Conservation (phyloP, 2,113 vertebrate species). For the Vulpes lagopus region DNA sequence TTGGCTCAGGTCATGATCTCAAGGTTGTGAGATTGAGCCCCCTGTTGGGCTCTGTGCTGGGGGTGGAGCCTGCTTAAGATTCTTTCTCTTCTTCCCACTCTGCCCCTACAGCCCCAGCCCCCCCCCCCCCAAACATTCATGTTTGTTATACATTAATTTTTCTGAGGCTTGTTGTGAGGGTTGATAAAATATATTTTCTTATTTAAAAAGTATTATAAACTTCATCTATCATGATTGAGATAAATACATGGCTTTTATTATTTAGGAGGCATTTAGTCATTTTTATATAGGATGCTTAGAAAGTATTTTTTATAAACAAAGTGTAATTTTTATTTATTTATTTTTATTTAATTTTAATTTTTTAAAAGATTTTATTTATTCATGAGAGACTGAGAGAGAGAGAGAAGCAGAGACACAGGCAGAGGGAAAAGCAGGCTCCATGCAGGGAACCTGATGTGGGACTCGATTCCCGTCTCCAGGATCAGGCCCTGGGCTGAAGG, state of each 20-base stretch:
- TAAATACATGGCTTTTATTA: constrained; percentile 1
- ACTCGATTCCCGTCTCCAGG: no score
- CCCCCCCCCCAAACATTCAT: background rate
- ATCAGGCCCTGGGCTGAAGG: no score
- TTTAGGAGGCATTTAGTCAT: constrained; percentile 9
- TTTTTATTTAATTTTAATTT: no score
- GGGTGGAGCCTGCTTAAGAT: background rate
- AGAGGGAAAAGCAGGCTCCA: no score
- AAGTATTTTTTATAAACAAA: constrained; percentile 2
- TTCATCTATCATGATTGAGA: background rate
- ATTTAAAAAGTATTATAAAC: background rate
- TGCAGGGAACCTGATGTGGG: no score
- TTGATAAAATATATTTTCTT: background rate
- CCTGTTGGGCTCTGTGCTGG: background rate
- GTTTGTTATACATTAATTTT: background rate
- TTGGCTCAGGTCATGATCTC: background rate
- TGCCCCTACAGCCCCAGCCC: background rate
- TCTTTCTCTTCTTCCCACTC: background rate
- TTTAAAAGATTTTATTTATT: no score
- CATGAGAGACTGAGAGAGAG: no score
- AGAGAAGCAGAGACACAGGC: no score
- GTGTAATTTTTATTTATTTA: background rate
- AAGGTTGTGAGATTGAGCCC: background rate
- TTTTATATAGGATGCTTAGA: background rate
- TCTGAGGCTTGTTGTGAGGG: background rate